A percentile compares a stretch with the other conserved stretches of the same genome.
phyloP scores from a whole-genome alignment of 2,113 vertebrate species.

The Centrocercus urophasianus region DNA sequence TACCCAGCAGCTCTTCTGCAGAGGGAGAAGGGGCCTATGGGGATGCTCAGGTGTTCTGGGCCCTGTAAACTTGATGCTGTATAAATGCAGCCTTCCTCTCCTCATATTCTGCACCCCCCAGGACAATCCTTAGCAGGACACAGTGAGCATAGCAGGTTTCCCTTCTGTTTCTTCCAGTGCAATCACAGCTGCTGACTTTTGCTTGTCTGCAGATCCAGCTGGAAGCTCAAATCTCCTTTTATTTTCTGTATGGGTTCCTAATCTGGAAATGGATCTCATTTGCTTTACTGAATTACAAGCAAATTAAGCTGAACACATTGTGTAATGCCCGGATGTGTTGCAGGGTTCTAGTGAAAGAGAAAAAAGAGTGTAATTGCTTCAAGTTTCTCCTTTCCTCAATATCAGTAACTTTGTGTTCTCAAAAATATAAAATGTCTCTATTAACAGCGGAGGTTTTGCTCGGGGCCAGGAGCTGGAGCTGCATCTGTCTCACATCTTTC shows the following conservation, averaged over 20 bases:
- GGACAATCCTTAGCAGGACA: not conserved
- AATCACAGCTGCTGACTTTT: not conserved
- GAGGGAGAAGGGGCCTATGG: not conserved
- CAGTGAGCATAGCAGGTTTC: not conserved
- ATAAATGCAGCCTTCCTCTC: not conserved
- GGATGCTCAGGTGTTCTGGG: not conserved
- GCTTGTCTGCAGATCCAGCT: constrained; percentile 29
- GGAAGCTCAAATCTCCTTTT: constrained; percentile 1
- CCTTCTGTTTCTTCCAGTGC: not conserved
- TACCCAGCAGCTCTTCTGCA: not conserved
- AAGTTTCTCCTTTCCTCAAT: constrained; percentile 5
- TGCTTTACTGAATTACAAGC: constrained; percentile 46
- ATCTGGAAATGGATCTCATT: constrained; percentile 54
- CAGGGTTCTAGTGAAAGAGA: not conserved
- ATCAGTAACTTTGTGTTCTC: not conserved
- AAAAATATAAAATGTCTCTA: not conserved
- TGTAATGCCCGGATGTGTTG: not conserved
- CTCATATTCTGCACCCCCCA: not conserved
- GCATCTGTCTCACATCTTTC: constrained; percentile 31
- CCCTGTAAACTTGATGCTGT: not conserved
- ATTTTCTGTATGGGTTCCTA: constrained; percentile 20
- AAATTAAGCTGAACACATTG: constrained; percentile 29
- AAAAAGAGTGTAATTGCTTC: not conserved
- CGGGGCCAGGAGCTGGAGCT: not conserved
- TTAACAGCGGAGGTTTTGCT: constrained; percentile 13